Base-by-base conservation (phyloP, 2,888 invertebrate genomes). In the Heliconius ethilla region DNA sequence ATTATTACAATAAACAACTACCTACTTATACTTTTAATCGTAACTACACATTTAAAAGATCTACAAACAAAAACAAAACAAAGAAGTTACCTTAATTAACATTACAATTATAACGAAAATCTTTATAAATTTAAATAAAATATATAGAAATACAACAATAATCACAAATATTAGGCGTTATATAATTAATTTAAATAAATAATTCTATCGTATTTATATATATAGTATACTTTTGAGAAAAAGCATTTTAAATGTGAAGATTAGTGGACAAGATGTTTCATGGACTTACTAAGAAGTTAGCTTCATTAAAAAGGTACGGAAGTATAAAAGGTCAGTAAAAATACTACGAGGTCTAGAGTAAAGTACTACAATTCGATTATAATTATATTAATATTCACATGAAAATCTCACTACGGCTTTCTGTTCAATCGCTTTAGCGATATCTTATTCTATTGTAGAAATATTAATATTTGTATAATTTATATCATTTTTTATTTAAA, bases 311-410 rank as follows among this genome's bases (percentile, higher is more conserved):
- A 83, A 83, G 81, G 81, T 83, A 83, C 78, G 78, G 89, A 92
- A 90, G 93, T 93, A 92, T 89, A 92, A 93, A 93, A 93, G 89
- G 89, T 90, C 87, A 86, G 91, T 93, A 93, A 90, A 93, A 93
- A 93, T 86, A 90, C 92, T 92, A 92, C 88, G 84, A 91, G 90
- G 85, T 83, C 87, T 89, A 86, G 87, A 91, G 87, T 91, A 91
- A 88, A 90, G 88, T 91, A 91, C 89, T 89, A 81, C 83, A 84
- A 83, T 80, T 79, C 82, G 82, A 77, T 75, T 83, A 76, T 59
- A 59, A 22, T 15, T 59, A 72, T 82, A 84, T 84, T 84, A 84
- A 83, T 85, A 85, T 84, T 84, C 80, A 84, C 78, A 85, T 82
- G 83, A 73, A 85, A 88, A 87, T 93, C 92, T 93, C 92, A 93